Evolutionary conservation across 2,113 vertebrate genomes (phyloP).

Genomic region (Mustela nigripes): DNA sequence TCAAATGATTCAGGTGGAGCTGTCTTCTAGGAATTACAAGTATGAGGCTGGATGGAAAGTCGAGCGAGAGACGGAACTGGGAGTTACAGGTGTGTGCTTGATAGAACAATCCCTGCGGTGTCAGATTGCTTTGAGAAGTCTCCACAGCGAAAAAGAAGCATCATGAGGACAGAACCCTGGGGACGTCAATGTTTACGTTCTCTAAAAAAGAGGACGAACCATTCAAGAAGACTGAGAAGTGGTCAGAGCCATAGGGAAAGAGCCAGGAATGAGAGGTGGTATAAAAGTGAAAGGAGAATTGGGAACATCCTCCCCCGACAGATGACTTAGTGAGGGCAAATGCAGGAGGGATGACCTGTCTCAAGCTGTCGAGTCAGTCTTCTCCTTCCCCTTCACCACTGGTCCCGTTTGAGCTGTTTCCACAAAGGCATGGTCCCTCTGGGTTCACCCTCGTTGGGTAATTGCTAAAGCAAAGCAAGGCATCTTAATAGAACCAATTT

Average conservation of each 20-base stretch:
- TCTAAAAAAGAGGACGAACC: background rate
- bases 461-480: background rate
- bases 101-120: background rate
- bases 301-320: background rate
- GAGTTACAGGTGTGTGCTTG: background rate
- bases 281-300: background rate
- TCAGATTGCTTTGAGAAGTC: background rate
- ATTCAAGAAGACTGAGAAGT: background rate
- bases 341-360: background rate
- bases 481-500: background rate
- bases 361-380: too few relatives aligned
- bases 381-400: background rate
- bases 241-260: background rate
- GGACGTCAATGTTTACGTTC: background rate
- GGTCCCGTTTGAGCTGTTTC: background rate
- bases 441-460: background rate
- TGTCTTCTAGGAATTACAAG: background rate
- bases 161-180: background rate
- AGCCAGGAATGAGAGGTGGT: background rate
- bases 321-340: background rate
- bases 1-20: background rate
- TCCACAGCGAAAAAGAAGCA: background rate
- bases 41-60: background rate
- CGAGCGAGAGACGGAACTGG: background rate
- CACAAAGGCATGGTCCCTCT: background rate